A percentile compares a stretch with the other conserved stretches of the same genome.
phyloP scores from a whole-genome alignment of 2,888 invertebrate species.

The Xanthia icteritia region DNA sequence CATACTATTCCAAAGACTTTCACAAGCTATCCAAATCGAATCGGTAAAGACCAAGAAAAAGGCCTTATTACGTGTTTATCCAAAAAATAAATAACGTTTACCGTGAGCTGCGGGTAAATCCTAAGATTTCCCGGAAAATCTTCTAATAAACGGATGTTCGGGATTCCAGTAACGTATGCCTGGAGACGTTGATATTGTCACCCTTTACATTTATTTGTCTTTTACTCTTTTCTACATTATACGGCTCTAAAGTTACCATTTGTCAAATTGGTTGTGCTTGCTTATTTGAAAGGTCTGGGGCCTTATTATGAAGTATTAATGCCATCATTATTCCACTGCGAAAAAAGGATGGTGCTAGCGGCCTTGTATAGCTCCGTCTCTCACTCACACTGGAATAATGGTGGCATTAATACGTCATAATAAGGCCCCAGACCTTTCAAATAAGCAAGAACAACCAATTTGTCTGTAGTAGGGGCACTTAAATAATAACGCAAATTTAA shows the following conservation, averaged over 20 bases:
- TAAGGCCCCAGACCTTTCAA: too few relatives aligned
- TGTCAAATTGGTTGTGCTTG: background rate
- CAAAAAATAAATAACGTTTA: conserved; percentile 51
- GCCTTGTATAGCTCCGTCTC: too few relatives aligned
- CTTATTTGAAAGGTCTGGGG: background rate
- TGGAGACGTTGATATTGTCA: conserved; percentile 39
- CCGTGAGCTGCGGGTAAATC: conserved; percentile 46
- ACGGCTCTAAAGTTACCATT: background rate
- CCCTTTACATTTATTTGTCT: conserved; percentile 26
- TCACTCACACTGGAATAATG: too few relatives aligned
- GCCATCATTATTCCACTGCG: too few relatives aligned
- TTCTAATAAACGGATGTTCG: conserved; percentile 38
- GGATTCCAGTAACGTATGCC: conserved; percentile 46
- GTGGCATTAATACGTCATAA: too few relatives aligned
- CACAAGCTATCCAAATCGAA: conserved; percentile 10
- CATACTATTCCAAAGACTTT: conserved; percentile 10
- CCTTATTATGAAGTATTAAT: too few relatives aligned
- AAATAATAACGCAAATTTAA: background rate
- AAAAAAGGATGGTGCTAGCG: too few relatives aligned
- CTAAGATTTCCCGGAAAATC: conserved; percentile 36
- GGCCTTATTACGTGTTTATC: conserved; percentile 37
- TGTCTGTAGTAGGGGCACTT: background rate
- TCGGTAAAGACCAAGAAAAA: conserved; percentile 20
- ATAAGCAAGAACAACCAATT: too few relatives aligned
- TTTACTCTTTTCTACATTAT: conserved; percentile 6